Base-by-base conservation (phyloP, 2,797 vertebrate genomes). In the Danio albolineatus region DNA sequence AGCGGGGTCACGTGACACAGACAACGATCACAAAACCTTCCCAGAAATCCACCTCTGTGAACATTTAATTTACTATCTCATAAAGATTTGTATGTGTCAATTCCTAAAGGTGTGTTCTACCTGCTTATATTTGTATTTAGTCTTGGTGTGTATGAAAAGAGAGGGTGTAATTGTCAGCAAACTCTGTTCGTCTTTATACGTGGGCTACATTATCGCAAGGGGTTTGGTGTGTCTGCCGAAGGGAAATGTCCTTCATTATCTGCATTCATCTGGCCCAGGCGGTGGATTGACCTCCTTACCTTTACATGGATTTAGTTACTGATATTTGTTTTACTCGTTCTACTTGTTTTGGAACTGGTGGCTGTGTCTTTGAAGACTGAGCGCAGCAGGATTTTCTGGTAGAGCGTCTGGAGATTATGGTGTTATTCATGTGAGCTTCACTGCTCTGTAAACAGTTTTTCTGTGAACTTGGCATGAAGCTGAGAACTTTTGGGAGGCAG, bases 201-300 rank as follows among this genome's bases (percentile, higher is more conserved):
- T 51, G 4, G 28, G 16, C 12, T 36, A 48, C 17, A 17, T 62
- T 66, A 76, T 43, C 10, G 12, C 28, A 64, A 38, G 43, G 43
- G 16, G 75, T 21, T 46, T 41, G 16, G 38, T 59, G 36, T 60
- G 21, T 57, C 46, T 28, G 17, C 72, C 13, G 28, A 41, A n/a
- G 54, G 49, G 51, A 71, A 79, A 79, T 48, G 56, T 62, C 49
- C 54, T 75, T 75, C 16, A 78, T 84, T 62, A 62, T 13, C 43
- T 75, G 53, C 51, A 28, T 60, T 71, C 51, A 21, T 75, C 44
- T 66, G 65, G 57, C 41, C 38, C 60, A 62, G 76, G 41, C 39
- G 51, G 19, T 43, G n/a, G 36, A 70, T 28, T 69, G 66, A 78
- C 65, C 67, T 44, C 10, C 61, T 56, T 21, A 56, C n/a, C 57